Conservation (phyloP, 2,888 invertebrate species). For the Parelbella ahira region DNA sequence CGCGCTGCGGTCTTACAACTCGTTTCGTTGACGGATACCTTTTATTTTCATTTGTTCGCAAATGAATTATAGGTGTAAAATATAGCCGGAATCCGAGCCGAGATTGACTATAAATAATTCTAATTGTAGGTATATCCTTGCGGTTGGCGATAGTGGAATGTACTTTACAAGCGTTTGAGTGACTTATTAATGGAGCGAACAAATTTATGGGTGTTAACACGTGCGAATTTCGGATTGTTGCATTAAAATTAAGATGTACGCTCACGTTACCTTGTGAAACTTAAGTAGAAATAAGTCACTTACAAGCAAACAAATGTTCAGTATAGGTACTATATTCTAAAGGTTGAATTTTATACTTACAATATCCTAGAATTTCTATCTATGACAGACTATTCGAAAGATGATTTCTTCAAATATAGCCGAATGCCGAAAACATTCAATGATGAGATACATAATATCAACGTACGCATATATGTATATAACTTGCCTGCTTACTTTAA, state of each 20-base stretch:
- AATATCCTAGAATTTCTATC: too few species aligned
- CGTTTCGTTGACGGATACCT: constrained; percentile 45
- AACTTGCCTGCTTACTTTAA: constrained; percentile 31
- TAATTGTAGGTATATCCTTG: constrained; percentile 36
- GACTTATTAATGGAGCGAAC: constrained; percentile 16
- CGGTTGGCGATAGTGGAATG: constrained; percentile 3
- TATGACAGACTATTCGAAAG: too few species aligned
- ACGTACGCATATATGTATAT: too few species aligned
- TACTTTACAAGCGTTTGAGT: constrained; percentile 13
- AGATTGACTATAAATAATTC: constrained; percentile 60
- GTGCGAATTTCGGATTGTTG: constrained; percentile 15
- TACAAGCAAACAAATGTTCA: too few species aligned
- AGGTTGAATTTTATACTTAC: too few species aligned
- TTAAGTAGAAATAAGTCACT: too few species aligned
- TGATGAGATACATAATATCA: too few species aligned
- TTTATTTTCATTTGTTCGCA: constrained; percentile 59
- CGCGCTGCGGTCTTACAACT: constrained; percentile 45
- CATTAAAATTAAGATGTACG: constrained; percentile 2
- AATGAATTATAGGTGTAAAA: constrained; percentile 69
- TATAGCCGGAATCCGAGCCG: constrained; percentile 58
- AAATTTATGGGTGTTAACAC: constrained; percentile 18
- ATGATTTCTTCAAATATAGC: too few species aligned
- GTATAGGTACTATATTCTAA: too few species aligned
- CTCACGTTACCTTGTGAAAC: neutral
- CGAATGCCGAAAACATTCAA: too few species aligned